Conservation (phyloP, 2,113 vertebrate genomes). For the Sinocyclocheilus maitianheensis region DNA sequence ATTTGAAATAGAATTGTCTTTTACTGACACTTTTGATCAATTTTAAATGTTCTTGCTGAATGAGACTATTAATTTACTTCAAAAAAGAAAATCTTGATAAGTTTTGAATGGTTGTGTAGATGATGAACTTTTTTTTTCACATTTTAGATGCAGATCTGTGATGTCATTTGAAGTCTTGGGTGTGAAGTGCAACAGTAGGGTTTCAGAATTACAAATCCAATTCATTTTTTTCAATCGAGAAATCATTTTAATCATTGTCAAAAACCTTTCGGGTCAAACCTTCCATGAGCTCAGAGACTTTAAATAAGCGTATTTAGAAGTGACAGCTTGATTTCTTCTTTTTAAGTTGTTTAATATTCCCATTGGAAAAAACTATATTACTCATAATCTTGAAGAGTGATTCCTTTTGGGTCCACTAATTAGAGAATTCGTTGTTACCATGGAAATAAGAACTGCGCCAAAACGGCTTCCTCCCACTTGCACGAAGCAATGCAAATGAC, state of each 20-base stretch:
- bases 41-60: background rate
- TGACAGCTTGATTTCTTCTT: background rate
- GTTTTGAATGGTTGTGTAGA: background rate
- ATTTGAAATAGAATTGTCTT: too few species aligned
- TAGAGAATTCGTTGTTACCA: background rate
- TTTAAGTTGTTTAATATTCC: background rate
- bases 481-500: background rate
- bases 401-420: background rate
- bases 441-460: slow-evolving; percentile 2
- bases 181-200: too few species aligned
- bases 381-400: background rate
- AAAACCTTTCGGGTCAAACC: background rate
- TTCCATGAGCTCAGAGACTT: background rate
- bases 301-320: background rate
- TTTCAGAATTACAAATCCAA: background rate
- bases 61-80: background rate
- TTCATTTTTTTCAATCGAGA: background rate
- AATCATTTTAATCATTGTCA: background rate
- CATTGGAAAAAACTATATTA: background rate
- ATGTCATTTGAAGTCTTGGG: too few species aligned
- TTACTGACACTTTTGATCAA: too few species aligned
- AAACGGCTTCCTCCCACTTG: background rate
- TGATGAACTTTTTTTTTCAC: background rate
- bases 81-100: background rate
- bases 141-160: too few species aligned